Evolutionary conservation across 2,113 vertebrate genomes (phyloP), one percentile per base, ranked within the genome.

Genomic region (Mirounga angustirostris): DNA sequence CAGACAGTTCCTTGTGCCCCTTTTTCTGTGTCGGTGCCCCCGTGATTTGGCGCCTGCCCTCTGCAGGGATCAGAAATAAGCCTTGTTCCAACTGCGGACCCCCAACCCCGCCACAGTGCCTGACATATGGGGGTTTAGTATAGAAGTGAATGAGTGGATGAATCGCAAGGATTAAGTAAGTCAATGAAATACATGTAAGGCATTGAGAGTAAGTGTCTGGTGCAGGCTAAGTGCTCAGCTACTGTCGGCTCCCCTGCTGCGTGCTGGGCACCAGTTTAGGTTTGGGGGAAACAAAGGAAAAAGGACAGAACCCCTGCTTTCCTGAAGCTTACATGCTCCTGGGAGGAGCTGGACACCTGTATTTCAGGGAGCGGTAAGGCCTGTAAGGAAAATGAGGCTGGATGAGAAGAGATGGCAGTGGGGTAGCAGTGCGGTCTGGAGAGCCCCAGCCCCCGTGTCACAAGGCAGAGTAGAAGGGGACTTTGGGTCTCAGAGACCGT

Each of bases 201-300:
- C 6, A 2, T 67, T 1, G 63, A 19, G 91, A 63, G 30, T 0
- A 7, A 5, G 24, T 16, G 21, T 54, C 28, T 67, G 54, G 33
- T 0, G 4, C 15, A 2, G 21, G 0, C 40, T 9, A 6, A 5
- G 50, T 9, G 81, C 52, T 86, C n/a, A 26, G 74, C 94, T 43
- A 7, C 15, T 26, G 7, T 40, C 4, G 24, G 69, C 4, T 1
- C 7, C 22, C 46, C 46, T 8, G 4, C 71, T 18, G 0, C 3
- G 24, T 36, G 79, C 26, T 14, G 1, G 10, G 0, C n/a, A 21
- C 15, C 40, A 10, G 46, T 36, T 40, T 21, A 30, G 54, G 13
- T 33, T 2, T 2, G 11, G 21, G 83, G 33, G 46, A 94, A 65
- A 19, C 61, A 92, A n/a, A 4, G 18, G 56, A 63, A 26, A 15